Percentiles rank a stretch among this genome's conserved stretches.
These are phyloP conservation scores for Sphaeramia orbicularis DNA, from an alignment of 2,797 vertebrate genomes.

Conservation along the genomic window DNA sequence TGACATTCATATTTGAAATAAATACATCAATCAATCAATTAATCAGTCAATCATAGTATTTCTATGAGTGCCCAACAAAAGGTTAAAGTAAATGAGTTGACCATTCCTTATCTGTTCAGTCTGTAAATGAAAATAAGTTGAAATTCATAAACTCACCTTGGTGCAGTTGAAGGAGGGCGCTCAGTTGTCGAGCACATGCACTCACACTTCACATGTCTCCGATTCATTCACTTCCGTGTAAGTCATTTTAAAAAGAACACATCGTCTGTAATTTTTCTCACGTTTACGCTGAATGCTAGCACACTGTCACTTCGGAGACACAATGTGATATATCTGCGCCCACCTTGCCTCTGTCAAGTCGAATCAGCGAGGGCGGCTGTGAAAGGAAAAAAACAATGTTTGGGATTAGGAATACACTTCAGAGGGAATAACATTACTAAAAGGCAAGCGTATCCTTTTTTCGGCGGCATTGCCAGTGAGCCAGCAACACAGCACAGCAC, in stretches of 20 bases:
- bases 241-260: constrained; percentile 46
- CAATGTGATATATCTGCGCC: constrained; percentile 45
- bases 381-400: constrained; percentile 35
- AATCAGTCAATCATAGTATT: too few species aligned
- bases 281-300: constrained; percentile 17
- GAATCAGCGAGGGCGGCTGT: constrained; percentile 43
- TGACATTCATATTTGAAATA: too few species aligned
- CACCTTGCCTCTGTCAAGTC: constrained; percentile 56
- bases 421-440: constrained; percentile 56
- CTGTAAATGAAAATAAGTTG: constrained; percentile 8
- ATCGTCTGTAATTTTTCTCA: constrained; percentile 33
- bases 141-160: constrained; percentile 35
- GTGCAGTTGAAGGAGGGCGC: constrained; percentile 25
- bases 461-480: constrained; percentile 35
- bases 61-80: too few species aligned
- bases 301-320: constrained; percentile 32
- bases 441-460: constrained; percentile 50
- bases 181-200: constrained; percentile 21
- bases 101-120: constrained; percentile 12
- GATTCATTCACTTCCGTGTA: constrained; percentile 27
- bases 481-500: constrained; percentile 26
- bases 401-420: constrained; percentile 59
- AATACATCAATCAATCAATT: too few species aligned
- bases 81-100: too few species aligned
- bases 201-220: constrained; percentile 33